Evolutionary conservation across 1,140 invertebrate genomes (phyloP), one percentile per base, ranked within the genome.

Genomic region (Gonioctena quinquepunctata): DNA sequence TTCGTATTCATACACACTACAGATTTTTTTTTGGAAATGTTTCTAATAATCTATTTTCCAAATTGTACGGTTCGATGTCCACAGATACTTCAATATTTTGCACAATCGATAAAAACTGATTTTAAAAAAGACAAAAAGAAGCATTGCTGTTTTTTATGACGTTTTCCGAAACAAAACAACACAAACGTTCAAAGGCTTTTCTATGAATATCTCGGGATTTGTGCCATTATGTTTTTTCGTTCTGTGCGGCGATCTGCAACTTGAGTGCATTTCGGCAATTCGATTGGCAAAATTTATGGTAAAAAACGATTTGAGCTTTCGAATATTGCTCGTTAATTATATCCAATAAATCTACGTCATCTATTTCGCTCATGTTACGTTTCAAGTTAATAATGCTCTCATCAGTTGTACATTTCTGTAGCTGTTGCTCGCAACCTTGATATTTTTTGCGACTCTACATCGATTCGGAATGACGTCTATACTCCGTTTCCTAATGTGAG

Each of bases 1-100:
- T 69, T 69, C 57, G 16, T 66, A 22, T 69, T 69, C 1, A 5
- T 42, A 16, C 19, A 23, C 26, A 69, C 27, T 25, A 69, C 57
- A 26, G 27, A 52, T 66, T 52, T 69, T 67, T 50, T 33, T 56
- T 54, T 7, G 23, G 19, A 69, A 69, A 66, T 66, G 66, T 52
- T 54, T 66, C 25, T 27, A 33, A 50, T n/a, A 69, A 66, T 18
- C 33, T 69, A 49, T 69, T 54, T 68, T 68, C 57, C 6, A n/a
- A n/a, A n/a, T n/a, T n/a, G n/a, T n/a, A n/a, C n/a, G n/a, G n/a
- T n/a, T n/a, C n/a, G n/a, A n/a, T 13, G 16, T 60, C 23, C 8
- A 7, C 13, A 13, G 4, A 11, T 60, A 22, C 57, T n/a, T n/a
- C n/a, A n/a, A 22, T 22, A 11, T 42, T 26, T 60, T 22, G 19